Base-by-base conservation (phyloP, 2,888 invertebrate genomes). In the Notodonta dromedarius region DNA sequence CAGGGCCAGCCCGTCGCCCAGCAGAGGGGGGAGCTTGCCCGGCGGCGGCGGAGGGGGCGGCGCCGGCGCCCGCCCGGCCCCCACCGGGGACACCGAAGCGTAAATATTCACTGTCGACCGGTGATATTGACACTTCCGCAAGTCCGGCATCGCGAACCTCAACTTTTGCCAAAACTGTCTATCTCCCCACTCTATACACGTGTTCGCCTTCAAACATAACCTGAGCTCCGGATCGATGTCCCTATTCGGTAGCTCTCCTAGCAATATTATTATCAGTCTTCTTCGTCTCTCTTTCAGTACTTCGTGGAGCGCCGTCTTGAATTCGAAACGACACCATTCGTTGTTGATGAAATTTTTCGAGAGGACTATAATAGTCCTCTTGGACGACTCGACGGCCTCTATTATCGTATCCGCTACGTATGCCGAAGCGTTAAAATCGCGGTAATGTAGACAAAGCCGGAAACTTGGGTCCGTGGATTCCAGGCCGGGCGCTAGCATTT, bases 161-260 rank as follows among this genome's bases (percentile, higher is more conserved):
- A 99, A 94, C 91, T 99, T 98, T 85, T 98, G 98, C 99, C 99
- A 99, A 94, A 99, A 99, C 85, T 98, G 96, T 86, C 97, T 96
- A 91, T 99, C 98, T 70, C 97, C 97, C 97, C 97, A 98, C 88
- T 97, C 97, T 84, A 99, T 96, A 87, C 98, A 97, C 78, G 98
- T 97, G 93, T 98, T 97, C 66, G 97, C 97, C 82, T 98, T 96
- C 82, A 99, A 94, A 90, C 98, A 98, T 84, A 97, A 95, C 76
- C 98, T 95, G 84, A 99, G 95, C 89, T 98, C 98, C 72, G 97
- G 96, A 90, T 98, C 98, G 68, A 98, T 95, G 87, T 98, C 98
- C 72, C 97, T 95, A 78, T 97, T 96, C 63, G 98, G 97, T 76
- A 98, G 94, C 82, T 98, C 98, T 58, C 98, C 98, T 82, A 98